Base-by-base conservation (phyloP, 2,888 invertebrate species). In the Lasioglossum leucozonium region DNA sequence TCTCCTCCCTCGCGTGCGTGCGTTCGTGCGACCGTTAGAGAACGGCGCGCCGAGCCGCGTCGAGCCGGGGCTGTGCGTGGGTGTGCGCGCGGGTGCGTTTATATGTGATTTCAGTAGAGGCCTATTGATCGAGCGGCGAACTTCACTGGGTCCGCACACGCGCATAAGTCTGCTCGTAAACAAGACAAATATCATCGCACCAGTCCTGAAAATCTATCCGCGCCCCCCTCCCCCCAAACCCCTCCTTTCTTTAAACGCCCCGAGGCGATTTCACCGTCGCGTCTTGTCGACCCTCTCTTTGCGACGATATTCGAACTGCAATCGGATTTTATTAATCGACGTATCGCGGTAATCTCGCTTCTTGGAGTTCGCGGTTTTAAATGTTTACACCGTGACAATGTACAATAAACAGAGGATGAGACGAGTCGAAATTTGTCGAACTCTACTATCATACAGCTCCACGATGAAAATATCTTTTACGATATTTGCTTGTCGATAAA, bases 131-230 rank as follows among this genome's bases (percentile, higher is more conserved):
- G 91, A 90, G 91, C 87, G 76, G 91, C 89, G 89, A 89, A 91
- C 91, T 93, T 92, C 89, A 89, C 92, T 91, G 92, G 92, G 92
- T 88, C 90, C 92, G 92, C 93, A 94, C 94, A 94, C 94, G 94
- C 94, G 94, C 94, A 94, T 94, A 94, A 93, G 94, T 94, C 94
- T 93, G 93, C 91, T 91, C 94, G 93, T 94, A 95, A 95, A 95
- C 95, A 94, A 95, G 94, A 95, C 94, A 94, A 95, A 95, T 95
- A 94, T 95, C 94, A 94, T 94, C 94, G 92, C 92, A 89, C 91
- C 92, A 92, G 92, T 93, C 93, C 93, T 93, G 93, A 92, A 93
- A 94, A 94, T 94, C 92, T 89, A 88, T 89, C 90, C 89, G 79
- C 89, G n/a, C 88, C 87, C 84, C 90, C 91, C 88, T 90, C 90